Conservation (phyloP, 1,140 invertebrate genomes). For the Thrips palmi region DNA sequence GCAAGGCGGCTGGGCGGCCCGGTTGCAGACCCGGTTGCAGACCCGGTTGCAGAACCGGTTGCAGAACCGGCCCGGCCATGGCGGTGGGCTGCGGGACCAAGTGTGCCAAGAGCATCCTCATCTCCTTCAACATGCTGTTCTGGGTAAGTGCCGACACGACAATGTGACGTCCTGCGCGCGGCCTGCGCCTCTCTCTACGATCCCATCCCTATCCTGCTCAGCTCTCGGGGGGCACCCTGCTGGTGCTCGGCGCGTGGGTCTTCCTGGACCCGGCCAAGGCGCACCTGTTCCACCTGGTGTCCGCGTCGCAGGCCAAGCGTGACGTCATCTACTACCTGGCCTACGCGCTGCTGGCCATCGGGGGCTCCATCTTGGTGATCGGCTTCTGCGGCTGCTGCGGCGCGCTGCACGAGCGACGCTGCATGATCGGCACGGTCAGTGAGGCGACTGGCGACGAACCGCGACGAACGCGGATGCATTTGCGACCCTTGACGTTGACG, state of each 20-base stretch:
- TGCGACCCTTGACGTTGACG: no score
- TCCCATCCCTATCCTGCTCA: constrained; percentile 11
- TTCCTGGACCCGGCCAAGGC: constrained; percentile 21
- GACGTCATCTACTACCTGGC: constrained; percentile 21
- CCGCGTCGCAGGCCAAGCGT: constrained; percentile 10
- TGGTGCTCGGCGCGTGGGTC: constrained; percentile 21
- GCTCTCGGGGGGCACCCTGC: constrained; percentile 21
- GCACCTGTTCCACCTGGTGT: constrained; percentile 19
- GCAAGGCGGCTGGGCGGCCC: no score
- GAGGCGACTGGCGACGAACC: constrained; percentile 1
- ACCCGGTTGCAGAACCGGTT: no score
- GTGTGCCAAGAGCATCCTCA: constrained; percentile 21
- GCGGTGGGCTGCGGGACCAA: no score
- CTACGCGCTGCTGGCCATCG: constrained; percentile 21
- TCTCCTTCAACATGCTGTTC: constrained; percentile 22
- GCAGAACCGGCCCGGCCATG: no score
- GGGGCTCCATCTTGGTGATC: constrained; percentile 20
- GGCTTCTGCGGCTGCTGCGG: constrained; percentile 25
- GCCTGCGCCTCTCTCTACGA: neutral
- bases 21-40: no score
- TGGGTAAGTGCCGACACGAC: constrained; percentile 18
- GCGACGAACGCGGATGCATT: neutral
- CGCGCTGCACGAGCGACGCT: constrained; percentile 22
- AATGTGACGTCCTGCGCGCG: neutral
- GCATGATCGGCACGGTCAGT: constrained; percentile 23